phyloP scores from a whole-genome alignment of 1,140 invertebrate species.

The Plodia interpunctella region DNA sequence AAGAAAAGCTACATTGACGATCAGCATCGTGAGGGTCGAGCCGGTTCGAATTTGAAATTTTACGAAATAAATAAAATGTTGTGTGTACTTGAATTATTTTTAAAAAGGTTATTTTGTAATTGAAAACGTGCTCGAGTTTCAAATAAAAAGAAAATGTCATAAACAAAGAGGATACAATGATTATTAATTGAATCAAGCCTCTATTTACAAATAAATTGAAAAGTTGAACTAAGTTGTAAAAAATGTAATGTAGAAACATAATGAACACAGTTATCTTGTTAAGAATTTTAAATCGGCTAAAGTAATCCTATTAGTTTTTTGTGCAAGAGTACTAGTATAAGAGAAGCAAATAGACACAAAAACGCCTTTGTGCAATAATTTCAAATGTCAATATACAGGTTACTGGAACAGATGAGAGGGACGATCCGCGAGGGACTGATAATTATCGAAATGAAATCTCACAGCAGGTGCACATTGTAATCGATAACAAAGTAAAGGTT shows the following conservation, averaged over 20 bases:
- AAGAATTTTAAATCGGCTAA: constrained; percentile 7
- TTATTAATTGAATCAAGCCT: not conserved
- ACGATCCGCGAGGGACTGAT: constrained; percentile 38
- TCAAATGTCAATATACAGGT: constrained; percentile 46
- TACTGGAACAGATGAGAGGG: constrained; percentile 43
- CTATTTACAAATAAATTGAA: constrained; percentile 1
- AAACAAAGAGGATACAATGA: not conserved
- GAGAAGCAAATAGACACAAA: constrained; percentile 30
- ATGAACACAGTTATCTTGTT: constrained; percentile 11
- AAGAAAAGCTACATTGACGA: constrained; percentile 2
- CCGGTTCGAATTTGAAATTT: constrained; percentile 1
- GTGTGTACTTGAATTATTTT: not conserved
- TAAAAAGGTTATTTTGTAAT: constrained; percentile 7
- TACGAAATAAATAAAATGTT: not conserved
- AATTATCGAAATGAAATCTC: constrained; percentile 58
- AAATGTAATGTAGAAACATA: constrained; percentile 4
- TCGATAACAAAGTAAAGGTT: constrained; percentile 22
- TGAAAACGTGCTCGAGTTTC: not conserved
- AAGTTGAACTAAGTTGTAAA: not conserved
- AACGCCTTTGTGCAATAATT: constrained; percentile 38
- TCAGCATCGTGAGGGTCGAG: not conserved
- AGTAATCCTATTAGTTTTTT: constrained; percentile 19
- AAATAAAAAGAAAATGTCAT: not conserved
- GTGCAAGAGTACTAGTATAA: constrained; percentile 16
- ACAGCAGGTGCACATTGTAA: constrained; percentile 52